Percentiles rank a stretch among this genome's conserved stretches.
These are phyloP conservation scores for Drosophila tripunctata DNA, from an alignment of 2,888 invertebrate genomes.

Conservation along the genomic window DNA sequence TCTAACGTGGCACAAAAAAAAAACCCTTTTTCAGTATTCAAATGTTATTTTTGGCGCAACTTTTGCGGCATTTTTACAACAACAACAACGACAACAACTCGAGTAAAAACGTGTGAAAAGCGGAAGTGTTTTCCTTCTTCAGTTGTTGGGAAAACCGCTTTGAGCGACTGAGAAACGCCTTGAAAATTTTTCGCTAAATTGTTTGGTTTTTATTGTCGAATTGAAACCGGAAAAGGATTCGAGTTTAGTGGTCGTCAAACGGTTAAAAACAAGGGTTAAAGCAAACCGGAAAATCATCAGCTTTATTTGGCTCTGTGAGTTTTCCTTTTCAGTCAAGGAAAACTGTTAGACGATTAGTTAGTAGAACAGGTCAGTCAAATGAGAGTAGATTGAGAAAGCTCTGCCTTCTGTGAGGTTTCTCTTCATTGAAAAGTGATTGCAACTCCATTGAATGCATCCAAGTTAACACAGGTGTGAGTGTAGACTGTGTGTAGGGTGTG, in stretches of 20 bases:
- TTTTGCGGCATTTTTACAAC: slow-evolving; percentile 56
- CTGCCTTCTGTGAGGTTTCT: background rate
- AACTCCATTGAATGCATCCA: slow-evolving; percentile 8
- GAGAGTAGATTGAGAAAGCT: background rate
- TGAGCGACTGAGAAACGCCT: slow-evolving; percentile 58
- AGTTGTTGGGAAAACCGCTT: slow-evolving; percentile 39
- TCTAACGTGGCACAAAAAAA: slow-evolving; percentile 59
- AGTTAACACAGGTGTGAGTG: slow-evolving; percentile 1
- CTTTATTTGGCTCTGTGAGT: slow-evolving; percentile 53
- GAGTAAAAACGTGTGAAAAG: slow-evolving; percentile 59
- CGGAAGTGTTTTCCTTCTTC: slow-evolving; percentile 55
- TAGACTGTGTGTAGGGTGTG: background rate
- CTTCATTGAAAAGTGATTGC: slow-evolving; percentile 4
- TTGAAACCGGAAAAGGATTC: slow-evolving; percentile 52
- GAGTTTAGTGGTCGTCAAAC: slow-evolving; percentile 29
- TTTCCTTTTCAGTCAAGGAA: slow-evolving; percentile 15
- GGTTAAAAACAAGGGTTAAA: slow-evolving; percentile 32
- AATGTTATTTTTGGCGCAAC: slow-evolving; percentile 72
- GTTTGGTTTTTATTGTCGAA: slow-evolving; percentile 47
- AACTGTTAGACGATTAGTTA: slow-evolving; percentile 3
- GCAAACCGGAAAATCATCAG: slow-evolving; percentile 41
- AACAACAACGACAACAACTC: slow-evolving; percentile 4
- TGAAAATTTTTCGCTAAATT: slow-evolving; percentile 47
- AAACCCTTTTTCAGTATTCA: slow-evolving; percentile 74
- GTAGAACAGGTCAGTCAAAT: slow-evolving; percentile 1